Base-by-base conservation (phyloP, 2,888 invertebrate species). In the Caenorhabditis doughertyi region DNA sequence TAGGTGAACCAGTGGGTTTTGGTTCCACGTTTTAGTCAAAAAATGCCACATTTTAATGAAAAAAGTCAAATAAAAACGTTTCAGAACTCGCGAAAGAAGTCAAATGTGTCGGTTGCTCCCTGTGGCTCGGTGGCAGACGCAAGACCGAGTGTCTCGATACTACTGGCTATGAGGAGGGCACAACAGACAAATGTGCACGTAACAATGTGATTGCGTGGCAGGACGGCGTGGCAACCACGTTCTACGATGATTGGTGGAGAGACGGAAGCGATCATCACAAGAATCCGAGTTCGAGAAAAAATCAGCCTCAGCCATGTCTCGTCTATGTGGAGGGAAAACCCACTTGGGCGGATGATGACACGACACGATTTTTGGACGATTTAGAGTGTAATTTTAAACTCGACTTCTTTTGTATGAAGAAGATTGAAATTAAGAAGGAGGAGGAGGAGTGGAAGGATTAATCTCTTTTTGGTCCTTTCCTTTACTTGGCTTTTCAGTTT, bases 171-270 rank as follows among this genome's bases (percentile, higher is more conserved):
- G 39, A 56, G 18, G 21, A 21, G 4, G 32, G 39, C 11, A 7
- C 13, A 16, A 11, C 35, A 8, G 32, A 55, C 9, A 3, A 21
- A 25, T 60, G 67, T 25, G 13, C 53, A 4, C 53, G 55, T 7
- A 18, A 25, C 3, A 39, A 39, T 16, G 53, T 55, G 8, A 27
- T 68, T 11, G 0, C 0, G n/a, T 68, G 67, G 67, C 35, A 39
- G 27, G 13, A 53, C 11, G 35, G 35, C 9, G 67, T 53, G 8
- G 67, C 67, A 3, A 21, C 27, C 0, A 25, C 9, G 11, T 49
- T 49, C 18, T 53, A 25, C 42, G n/a, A 7, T 8, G n/a, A 68
- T 9, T 68, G 67, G 67, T 64, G 47, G 64, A 51, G 55, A 53
- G 27, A 68, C n/a, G 53, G 39, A 4, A 1, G n/a, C 3, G 39